A percentile compares a stretch with the other conserved stretches of the same genome.
phyloP scores from a whole-genome alignment of 2,888 invertebrate genomes.

The Theodoxus fluviatilis region DNA sequence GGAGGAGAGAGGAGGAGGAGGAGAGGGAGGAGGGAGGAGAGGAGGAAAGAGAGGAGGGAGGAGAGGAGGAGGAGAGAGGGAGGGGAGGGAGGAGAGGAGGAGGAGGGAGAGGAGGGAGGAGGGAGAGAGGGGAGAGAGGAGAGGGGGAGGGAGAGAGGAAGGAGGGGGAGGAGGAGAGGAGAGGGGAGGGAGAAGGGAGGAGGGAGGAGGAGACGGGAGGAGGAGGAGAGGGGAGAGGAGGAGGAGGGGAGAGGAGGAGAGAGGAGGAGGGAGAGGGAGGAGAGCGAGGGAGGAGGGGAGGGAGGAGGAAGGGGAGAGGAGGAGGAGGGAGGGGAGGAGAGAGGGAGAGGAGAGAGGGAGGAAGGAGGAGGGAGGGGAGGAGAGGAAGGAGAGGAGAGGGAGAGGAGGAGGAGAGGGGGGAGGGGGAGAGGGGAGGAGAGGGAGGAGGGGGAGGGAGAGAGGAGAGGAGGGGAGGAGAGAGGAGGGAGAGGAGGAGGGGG shows the following conservation, averaged over 20 bases:
- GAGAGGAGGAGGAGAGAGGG: not conserved
- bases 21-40: conserved; percentile 25
- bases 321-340: not conserved
- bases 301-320: not conserved
- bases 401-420: not conserved
- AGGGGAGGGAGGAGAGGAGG: not conserved
- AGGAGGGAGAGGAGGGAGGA: not conserved
- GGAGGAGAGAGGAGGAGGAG: conserved; percentile 1
- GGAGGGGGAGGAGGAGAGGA: not conserved
- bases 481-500: not conserved
- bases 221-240: not conserved
- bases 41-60: conserved; percentile 18
- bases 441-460: not conserved
- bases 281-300: not conserved
- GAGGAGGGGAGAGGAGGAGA: not conserved
- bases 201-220: not conserved
- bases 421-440: not conserved
- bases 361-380: conserved; percentile 1
- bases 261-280: not conserved
- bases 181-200: not conserved
- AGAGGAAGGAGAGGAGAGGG: not conserved
- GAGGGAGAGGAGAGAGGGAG: not conserved
- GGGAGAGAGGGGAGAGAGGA: conserved; percentile 15
- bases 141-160: conserved; percentile 25
- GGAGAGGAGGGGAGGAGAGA: not conserved